These are phyloP conservation scores for Zaprionus lineosus DNA, from an alignment of 2,888 invertebrate species.

Conservation along the genomic window DNA sequence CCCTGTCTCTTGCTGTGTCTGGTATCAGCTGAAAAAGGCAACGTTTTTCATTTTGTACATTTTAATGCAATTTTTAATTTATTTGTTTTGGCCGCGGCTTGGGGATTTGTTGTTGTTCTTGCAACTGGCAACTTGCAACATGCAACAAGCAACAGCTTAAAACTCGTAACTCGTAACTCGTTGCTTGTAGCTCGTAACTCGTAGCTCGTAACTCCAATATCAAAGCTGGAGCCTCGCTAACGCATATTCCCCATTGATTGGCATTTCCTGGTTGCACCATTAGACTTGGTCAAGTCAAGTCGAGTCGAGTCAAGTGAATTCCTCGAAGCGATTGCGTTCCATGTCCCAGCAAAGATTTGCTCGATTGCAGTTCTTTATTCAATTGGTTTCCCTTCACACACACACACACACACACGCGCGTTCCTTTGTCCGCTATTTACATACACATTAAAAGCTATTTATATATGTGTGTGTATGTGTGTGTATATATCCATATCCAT, in stretches of 20 bases:
- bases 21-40: slow-evolving; percentile 72
- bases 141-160: slow-evolving; percentile 18
- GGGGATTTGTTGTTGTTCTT: slow-evolving; percentile 33
- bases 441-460: neutral
- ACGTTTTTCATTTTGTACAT: slow-evolving; percentile 76
- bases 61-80: slow-evolving; percentile 79
- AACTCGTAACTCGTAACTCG: slow-evolving; percentile 19
- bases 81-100: slow-evolving; percentile 69
- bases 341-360: slow-evolving; percentile 40
- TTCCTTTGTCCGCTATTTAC: too few species aligned
- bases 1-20: slow-evolving; percentile 24
- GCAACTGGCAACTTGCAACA: neutral
- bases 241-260: slow-evolving; percentile 77
- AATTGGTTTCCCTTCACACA: slow-evolving; percentile 13
- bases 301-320: slow-evolving; percentile 77
- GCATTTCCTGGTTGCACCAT: slow-evolving; percentile 78
- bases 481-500: slow-evolving; percentile 31
- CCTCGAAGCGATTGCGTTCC: slow-evolving; percentile 57
- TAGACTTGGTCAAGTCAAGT: slow-evolving; percentile 74
- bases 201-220: slow-evolving; percentile 52
- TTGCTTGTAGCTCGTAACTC: slow-evolving; percentile 18
- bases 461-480: neutral
- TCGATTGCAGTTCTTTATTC: slow-evolving; percentile 27
- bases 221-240: slow-evolving; percentile 46
- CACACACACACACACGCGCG: too few species aligned